Conservation (phyloP, 23 tunicate species). For the Trididemnum nubilum region DNA sequence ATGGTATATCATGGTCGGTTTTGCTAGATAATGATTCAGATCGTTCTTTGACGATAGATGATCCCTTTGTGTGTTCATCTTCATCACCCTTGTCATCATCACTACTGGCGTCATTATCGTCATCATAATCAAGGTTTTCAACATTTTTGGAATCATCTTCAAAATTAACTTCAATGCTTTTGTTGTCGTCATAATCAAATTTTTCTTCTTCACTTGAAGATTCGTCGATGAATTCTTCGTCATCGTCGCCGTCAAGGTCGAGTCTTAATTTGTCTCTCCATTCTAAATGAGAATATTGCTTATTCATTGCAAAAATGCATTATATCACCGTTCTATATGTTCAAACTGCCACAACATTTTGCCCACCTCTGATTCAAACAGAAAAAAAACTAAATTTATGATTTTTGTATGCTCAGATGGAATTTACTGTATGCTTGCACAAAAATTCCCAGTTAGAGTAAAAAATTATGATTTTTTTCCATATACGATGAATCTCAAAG, state of each 20-base stretch:
- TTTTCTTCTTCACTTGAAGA: slow-evolving; percentile 25
- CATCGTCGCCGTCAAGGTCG: slow-evolving; percentile 59
- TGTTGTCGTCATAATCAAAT: neutral
- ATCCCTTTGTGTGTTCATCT: neutral
- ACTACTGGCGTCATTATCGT: neutral
- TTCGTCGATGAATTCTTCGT: slow-evolving; percentile 47
- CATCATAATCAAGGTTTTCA: neutral
- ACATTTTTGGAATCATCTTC: neutral
- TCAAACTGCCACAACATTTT: no score
- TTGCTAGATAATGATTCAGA: neutral
- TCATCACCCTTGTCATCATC: neutral
- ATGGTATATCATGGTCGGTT: slow-evolving; percentile 28
- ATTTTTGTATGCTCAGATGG: no score
- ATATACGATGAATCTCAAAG: no score
- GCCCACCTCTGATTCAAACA: no score
- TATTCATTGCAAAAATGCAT: no score
- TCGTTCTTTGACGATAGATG: neutral
- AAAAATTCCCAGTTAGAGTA: no score
- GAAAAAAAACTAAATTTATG: no score
- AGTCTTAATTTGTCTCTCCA: slow-evolving; percentile 56
- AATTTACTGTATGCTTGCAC: no score
- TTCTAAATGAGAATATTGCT: slow-evolving; percentile 43
- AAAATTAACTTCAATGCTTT: neutral
- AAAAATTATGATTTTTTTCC: no score
- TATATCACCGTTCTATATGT: neutral